Evolutionary conservation across 2,113 vertebrate genomes (phyloP).

Genomic region (Cepphus grylle): DNA sequence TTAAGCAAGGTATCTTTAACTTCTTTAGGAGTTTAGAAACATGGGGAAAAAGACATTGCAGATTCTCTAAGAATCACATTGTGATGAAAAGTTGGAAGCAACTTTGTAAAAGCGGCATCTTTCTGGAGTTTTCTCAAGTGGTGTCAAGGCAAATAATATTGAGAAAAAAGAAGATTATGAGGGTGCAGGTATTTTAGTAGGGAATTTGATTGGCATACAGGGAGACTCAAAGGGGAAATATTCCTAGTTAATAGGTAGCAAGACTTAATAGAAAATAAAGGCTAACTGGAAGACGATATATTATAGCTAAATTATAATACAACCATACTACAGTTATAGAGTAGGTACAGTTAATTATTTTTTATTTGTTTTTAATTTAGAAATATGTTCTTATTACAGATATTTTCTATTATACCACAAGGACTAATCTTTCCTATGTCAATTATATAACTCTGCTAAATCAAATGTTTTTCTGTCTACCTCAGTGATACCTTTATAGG

Average conservation of each 20-base stretch:
- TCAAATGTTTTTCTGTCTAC: neutral
- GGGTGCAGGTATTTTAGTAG: neutral
- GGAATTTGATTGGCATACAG: neutral
- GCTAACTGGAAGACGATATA: neutral
- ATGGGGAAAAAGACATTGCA: neutral
- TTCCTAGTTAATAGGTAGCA: neutral
- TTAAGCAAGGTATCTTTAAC: neutral
- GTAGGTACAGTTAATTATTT: accelerated
- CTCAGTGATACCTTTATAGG: neutral
- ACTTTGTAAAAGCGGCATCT: neutral
- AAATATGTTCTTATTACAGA: neutral
- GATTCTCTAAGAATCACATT: neutral
- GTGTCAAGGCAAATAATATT: neutral
- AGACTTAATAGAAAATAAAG: neutral
- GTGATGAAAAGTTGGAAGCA: neutral
- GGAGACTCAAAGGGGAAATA: neutral
- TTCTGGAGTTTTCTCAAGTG: neutral
- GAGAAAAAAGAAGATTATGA: neutral
- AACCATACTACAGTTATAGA: neutral
- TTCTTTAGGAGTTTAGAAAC: neutral
- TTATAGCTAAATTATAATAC: neutral
- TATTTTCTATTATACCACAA: neutral
- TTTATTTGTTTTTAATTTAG: neutral
- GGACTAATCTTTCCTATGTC: neutral
- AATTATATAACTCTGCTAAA: neutral